Base-by-base conservation (phyloP, 1,140 invertebrate species). In the Panonychus citri region DNA sequence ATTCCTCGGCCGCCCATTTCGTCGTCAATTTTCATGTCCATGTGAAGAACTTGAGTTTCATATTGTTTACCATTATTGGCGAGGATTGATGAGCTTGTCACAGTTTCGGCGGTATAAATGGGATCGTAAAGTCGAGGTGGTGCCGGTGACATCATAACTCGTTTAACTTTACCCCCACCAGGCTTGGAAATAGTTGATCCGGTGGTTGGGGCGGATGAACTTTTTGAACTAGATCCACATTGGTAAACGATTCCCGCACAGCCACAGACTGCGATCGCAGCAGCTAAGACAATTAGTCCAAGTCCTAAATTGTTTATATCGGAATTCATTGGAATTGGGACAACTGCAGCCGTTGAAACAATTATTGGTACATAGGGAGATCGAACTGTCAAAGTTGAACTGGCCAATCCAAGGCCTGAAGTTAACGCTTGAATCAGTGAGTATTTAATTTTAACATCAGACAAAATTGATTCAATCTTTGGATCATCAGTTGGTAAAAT, bases 161-260 rank as follows among this genome's bases (percentile, higher is more conserved):
- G 34, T 27, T 60, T 27, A 61, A 17, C 17, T 25, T 51, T 51
- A 21, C 24, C 17, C n/a, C 17, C n/a, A n/a, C n/a, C 27, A 26
- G 40, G 15, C 12, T 37, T 30, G 21, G 30, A n/a, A 53, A 21
- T 37, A 40, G 21, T 37, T 40, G 46, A 56, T 28, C 21, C 28
- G 15, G 19, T n/a, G 30, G 40, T 28, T 17, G n/a, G n/a, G 24
- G 12, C 7, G 34, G 15, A 55, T 42, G 51, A 30, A 27, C 19
- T 57, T 19, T 26, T 37, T 27, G 13, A 13, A 27, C 49, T 26
- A 25, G 34, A 50, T 43, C 87, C 78, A 65, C 87, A 88, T 30
- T 91, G 86, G 65, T 90, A 88, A 28, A 88, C 78, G 39, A 89
- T 89, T 15, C 83, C 85, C 54, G 82, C 79, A 17, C 82, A 74